phyloP scores from a whole-genome alignment of 1,140 invertebrate species.

The Mycetomoellerius zeteki region DNA sequence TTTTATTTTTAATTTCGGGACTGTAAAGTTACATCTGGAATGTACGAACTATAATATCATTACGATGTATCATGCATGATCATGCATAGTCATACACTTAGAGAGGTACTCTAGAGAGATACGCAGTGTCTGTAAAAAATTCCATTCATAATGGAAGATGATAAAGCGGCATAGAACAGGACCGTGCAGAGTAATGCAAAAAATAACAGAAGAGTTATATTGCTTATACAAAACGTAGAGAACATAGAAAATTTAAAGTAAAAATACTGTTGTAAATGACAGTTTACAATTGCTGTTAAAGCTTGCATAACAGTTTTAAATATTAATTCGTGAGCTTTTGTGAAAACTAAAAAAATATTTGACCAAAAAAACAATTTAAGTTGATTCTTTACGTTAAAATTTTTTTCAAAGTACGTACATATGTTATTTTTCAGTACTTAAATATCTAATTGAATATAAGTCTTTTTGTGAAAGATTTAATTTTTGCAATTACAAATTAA shows the following conservation, averaged over 20 bases:
- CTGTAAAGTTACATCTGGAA: not conserved
- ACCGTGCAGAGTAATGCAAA: not conserved
- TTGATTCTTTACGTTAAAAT: not conserved
- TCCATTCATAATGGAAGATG: constrained; percentile 1
- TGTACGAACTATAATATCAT: not conserved
- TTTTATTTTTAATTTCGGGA: not conserved
- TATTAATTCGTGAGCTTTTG: not conserved
- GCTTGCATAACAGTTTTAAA: not conserved
- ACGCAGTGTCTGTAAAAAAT: not conserved
- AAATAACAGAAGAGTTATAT: not conserved
- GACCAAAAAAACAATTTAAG: not conserved
- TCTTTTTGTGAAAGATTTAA: not conserved
- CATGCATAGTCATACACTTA: too few relatives aligned
- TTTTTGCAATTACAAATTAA: not conserved
- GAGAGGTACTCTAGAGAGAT: not conserved
- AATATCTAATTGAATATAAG: not conserved
- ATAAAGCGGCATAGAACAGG: not conserved
- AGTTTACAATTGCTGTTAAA: not conserved
- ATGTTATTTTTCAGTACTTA: not conserved
- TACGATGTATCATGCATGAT: not conserved
- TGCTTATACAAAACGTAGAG: not conserved
- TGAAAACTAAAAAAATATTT: not conserved
- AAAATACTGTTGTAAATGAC: too few relatives aligned
- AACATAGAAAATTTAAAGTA: not conserved
- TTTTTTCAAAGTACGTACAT: not conserved